Percentiles rank a stretch among this genome's conserved stretches.
Conservation (phyloP, 2,113 vertebrate genomes). For the Ammodytes marinus region DNA sequence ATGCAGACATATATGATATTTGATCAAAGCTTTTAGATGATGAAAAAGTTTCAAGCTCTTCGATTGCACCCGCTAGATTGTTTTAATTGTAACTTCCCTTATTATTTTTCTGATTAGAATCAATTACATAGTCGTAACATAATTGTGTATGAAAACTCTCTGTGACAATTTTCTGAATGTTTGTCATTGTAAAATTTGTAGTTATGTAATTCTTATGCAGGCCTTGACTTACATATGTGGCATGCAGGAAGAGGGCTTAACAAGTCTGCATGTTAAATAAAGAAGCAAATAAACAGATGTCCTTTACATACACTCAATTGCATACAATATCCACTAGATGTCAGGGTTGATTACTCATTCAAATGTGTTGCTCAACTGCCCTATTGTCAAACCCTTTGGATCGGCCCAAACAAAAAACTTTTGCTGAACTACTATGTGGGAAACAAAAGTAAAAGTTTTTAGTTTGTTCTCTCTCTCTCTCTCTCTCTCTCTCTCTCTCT, state of each 20-base stretch:
- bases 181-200: not conserved
- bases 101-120: not conserved
- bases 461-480: no score
- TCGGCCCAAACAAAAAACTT: constrained; percentile 54
- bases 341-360: constrained; percentile 58
- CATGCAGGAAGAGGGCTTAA: constrained; percentile 41
- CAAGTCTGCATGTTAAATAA: constrained; percentile 55
- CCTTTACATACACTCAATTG: constrained; percentile 10
- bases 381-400: not conserved
- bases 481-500: no score
- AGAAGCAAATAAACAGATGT: constrained; percentile 2
- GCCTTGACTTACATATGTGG: constrained; percentile 50
- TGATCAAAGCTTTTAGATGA: not conserved
- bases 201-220: constrained; percentile 58
- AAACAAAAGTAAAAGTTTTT: no score
- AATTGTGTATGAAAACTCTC: no score
- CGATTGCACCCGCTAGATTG: not conserved
- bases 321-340: constrained; percentile 70
- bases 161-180: not conserved
- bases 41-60: not conserved
- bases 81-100: not conserved
- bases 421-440: not conserved
- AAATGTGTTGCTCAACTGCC: not conserved
- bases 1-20: not conserved
- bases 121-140: not conserved